Base-by-base conservation (phyloP, 2,797 vertebrate genomes). In the Pseudomugil gertrudae region DNA sequence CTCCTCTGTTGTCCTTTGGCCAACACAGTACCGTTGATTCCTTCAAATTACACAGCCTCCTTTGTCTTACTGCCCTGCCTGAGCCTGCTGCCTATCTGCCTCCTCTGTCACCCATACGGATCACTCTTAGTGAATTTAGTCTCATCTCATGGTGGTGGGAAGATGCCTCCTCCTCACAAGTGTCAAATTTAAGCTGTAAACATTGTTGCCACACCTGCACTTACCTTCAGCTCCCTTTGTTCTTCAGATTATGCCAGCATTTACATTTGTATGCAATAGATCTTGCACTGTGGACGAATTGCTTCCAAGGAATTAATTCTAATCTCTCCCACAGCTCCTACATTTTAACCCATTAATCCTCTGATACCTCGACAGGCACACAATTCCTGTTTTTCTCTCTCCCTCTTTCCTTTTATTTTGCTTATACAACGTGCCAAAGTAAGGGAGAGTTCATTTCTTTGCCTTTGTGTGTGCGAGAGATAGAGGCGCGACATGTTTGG, bases 401-500 rank as follows among this genome's bases (percentile, higher is more conserved):
- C 17, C 36, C 36, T 5, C n/a, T 47, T 27, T 35, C 47, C 58
- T 10, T 38, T 23, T 48, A 33, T 2, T n/a, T 38, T 27, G 53
- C 64, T 54, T 11, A 19, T 60, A 53, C 53, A 17, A 3, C 19
- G 32, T 75, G 62, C 57, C 55, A 71, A 56, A 62, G 19, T 45
- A 51, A 57, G 29, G 11, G 56, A 43, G 59, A 63, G n/a, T 47
- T 75, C 9, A 36, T 1, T 68, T 40, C 60, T 64, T 76, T 58
- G 45, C 56, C 21, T 58, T 6, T 76, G 47, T 48, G 47, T 13
- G 10, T 23, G 5, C 58, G 45, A 45, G 65, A 36, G 58, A 72
- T 52, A 26, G 73, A 78, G 51, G 54, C 74, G 53, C 74, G 79
- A 55, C 75, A 70, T 84, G 78, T 87, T 83, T 80, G 66, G 82